Conservation (phyloP, 2,113 vertebrate species). For the Chlorodrepanis virens region DNA sequence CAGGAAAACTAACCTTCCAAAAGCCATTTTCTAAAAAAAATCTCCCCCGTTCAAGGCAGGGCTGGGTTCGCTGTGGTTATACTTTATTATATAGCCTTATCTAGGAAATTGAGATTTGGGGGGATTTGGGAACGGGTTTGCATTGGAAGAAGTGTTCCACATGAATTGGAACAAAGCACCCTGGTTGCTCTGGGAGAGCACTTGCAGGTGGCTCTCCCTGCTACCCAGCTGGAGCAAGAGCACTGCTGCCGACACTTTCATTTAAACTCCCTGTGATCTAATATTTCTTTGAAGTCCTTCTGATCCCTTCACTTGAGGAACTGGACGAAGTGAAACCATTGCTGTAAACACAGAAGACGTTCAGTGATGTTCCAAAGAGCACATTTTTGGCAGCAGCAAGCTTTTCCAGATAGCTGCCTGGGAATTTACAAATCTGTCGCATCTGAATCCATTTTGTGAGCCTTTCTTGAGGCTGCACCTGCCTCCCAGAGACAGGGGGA, state of each 20-base stretch:
- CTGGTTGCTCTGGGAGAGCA: not conserved
- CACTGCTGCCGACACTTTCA: not conserved
- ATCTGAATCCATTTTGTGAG: conserved; percentile 3
- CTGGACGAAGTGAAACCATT: not conserved
- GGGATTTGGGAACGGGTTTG: not conserved
- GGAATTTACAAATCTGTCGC: not conserved
- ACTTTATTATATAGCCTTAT: not conserved
- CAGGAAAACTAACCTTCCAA: not conserved
- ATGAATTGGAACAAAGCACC: not conserved
- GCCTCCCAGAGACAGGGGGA: not conserved
- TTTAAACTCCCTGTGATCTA: not conserved
- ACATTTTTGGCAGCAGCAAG: not conserved
- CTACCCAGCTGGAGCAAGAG: not conserved
- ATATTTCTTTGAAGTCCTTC: not conserved
- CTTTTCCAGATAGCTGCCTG: not conserved
- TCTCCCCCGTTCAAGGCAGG: not conserved
- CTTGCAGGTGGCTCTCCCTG: not conserved
- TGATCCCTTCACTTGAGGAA: not conserved
- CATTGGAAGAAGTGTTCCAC: not conserved
- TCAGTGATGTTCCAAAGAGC: not conserved
- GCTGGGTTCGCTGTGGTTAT: not conserved
- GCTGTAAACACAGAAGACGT: not conserved
- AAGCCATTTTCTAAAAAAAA: not conserved
- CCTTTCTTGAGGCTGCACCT: not conserved
- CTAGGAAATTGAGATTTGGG: not conserved